phyloP scores from a whole-genome alignment of 2,113 vertebrate species.

The Oreochromis spilurus region DNA sequence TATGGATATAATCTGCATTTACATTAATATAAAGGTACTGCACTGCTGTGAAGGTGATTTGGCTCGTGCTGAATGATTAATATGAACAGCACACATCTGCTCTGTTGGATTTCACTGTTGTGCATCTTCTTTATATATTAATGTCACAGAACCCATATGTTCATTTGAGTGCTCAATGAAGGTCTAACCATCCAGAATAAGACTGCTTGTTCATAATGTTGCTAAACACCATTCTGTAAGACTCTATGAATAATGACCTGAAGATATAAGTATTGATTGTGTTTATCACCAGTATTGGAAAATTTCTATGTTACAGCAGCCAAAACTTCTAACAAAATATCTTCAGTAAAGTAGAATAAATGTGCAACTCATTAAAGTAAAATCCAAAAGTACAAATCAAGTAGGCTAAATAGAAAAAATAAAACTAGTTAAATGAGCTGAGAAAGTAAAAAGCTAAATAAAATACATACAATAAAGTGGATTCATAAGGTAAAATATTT shows the following conservation, averaged over 20 bases:
- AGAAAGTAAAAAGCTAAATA: neutral
- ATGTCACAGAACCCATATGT: neutral
- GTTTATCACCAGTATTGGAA: neutral
- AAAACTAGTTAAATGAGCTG: neutral
- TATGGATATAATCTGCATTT: neutral
- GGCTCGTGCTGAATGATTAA: neutral
- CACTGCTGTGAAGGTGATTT: neutral
- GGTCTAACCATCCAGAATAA: neutral
- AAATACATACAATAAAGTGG: neutral
- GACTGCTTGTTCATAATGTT: neutral
- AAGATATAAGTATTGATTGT: neutral
- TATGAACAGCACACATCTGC: neutral
- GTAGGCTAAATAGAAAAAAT: neutral
- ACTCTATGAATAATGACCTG: neutral
- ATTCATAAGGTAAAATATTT: neutral
- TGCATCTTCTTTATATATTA: neutral
- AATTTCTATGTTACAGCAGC: neutral
- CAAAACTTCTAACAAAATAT: neutral
- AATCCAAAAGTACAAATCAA: neutral
- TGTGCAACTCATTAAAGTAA: neutral
- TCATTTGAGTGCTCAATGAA: neutral
- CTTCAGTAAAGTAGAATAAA: neutral
- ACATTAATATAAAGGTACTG: neutral
- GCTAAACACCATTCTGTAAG: neutral
- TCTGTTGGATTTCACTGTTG: neutral